These are phyloP conservation scores for Tenrec ecaudatus DNA, from an alignment of 2,113 vertebrate species.

Conservation along the genomic window DNA sequence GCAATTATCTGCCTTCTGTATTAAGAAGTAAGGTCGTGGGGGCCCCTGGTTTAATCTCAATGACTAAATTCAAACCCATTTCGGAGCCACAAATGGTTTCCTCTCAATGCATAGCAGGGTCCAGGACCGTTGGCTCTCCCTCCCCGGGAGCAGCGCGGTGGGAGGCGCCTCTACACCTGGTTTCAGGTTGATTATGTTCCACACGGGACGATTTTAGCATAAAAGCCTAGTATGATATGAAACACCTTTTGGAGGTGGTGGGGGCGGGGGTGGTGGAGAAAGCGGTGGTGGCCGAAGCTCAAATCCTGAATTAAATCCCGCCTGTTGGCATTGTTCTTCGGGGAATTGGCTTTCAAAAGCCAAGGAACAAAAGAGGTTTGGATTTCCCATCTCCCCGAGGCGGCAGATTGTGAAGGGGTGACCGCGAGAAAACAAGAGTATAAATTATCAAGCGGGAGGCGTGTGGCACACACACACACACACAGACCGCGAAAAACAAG, in stretches of 20 bases:
- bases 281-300: not conserved
- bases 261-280: not conserved
- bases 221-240: constrained; percentile 54
- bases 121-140: constrained; percentile 31
- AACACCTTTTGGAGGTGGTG: not conserved
- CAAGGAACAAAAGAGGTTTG: constrained; percentile 73
- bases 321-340: constrained; percentile 49
- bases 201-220: not conserved
- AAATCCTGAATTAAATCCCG: constrained; percentile 60
- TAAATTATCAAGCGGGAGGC: constrained; percentile 29
- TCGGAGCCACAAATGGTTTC: constrained; percentile 52
- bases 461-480: not conserved
- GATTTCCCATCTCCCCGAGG: constrained; percentile 46
- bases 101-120: constrained; percentile 41
- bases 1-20: constrained; percentile 51
- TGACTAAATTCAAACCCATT: constrained; percentile 49
- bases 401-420: constrained; percentile 26
- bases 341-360: constrained; percentile 65
- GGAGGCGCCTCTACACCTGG: constrained; percentile 20
- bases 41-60: constrained; percentile 40
- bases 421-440: constrained; percentile 29
- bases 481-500: not conserved
- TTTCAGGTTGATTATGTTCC: constrained; percentile 57
- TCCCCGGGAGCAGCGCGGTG: not conserved
- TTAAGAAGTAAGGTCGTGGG: not conserved